phyloP scores from a whole-genome alignment of 2,888 invertebrate species.

The Vannuccia rotundouncinata region DNA sequence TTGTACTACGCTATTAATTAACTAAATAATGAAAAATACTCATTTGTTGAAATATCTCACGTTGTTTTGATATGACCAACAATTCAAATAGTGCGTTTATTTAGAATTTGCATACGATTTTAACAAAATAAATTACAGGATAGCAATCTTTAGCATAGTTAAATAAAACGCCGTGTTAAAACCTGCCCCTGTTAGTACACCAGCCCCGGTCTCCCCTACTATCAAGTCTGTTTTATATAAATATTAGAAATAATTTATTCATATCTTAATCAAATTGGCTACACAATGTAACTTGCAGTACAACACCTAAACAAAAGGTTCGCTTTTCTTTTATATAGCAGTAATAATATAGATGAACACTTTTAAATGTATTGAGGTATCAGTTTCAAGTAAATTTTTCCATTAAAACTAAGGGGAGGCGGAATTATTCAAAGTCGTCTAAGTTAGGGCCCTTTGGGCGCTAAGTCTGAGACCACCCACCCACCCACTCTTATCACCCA shows the following conservation, averaged over 20 bases:
- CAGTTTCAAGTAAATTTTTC: no score
- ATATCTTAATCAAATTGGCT: no score
- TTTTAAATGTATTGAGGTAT: no score
- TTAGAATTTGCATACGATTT: conserved; percentile 26
- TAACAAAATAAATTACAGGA: conserved; percentile 17
- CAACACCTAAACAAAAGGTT: no score
- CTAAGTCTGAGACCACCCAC: no score
- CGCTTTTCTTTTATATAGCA: no score
- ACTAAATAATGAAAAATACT: not conserved
- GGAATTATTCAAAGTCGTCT: no score
- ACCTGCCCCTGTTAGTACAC: conserved; percentile 26
- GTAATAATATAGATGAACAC: no score
- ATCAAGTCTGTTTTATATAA: not conserved
- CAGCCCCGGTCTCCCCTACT: conserved; percentile 16
- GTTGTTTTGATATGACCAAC: not conserved
- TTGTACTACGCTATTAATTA: not conserved
- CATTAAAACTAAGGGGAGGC: no score
- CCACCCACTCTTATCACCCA: no score
- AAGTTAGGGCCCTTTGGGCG: no score
- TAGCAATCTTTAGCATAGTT: conserved; percentile 26
- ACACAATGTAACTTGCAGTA: no score
- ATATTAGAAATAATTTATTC: not conserved
- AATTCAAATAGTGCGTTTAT: conserved; percentile 19
- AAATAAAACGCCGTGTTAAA: conserved; percentile 26
- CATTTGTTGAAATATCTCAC: not conserved